Evolutionary conservation across 2,113 vertebrate species (phyloP).

Genomic region (Tonatia bakeri): DNA sequence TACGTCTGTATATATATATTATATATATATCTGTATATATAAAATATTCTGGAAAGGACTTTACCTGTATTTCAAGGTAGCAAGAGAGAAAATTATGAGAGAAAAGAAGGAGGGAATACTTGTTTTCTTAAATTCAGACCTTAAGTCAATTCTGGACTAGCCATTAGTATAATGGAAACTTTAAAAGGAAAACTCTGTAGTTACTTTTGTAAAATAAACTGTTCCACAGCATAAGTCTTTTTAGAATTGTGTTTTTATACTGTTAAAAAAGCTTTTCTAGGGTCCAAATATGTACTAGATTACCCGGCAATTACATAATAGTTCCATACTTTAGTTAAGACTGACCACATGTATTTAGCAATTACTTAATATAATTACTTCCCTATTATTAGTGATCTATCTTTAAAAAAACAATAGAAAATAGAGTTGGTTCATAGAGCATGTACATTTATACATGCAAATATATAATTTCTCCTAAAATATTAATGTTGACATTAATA

Average conservation of each 20-base stretch:
- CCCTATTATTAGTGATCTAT: background rate
- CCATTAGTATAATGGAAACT: background rate
- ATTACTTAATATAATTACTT: constrained; percentile 17
- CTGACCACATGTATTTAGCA: background rate
- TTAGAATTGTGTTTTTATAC: background rate
- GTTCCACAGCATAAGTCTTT: background rate
- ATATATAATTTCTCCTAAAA: background rate
- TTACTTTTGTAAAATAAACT: background rate
- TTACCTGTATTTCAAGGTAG: background rate
- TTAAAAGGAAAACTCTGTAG: background rate
- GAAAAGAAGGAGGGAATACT: background rate
- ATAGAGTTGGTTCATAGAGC: background rate
- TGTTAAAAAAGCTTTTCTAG: background rate
- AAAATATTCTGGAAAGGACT: background rate
- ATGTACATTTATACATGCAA: background rate
- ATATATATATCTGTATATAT: background rate
- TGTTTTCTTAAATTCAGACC: constrained; percentile 1
- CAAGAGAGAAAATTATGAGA: background rate
- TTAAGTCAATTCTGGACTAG: background rate
- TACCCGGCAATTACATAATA: background rate
- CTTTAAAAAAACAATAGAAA: constrained; percentile 5
- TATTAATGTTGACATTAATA: background rate
- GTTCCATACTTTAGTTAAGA: background rate
- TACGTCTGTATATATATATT: no score
- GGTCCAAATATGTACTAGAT: background rate